Evolutionary conservation across 2,113 vertebrate genomes (phyloP), one percentile per base, ranked within the genome.

Genomic region (Irena cyanogastra): DNA sequence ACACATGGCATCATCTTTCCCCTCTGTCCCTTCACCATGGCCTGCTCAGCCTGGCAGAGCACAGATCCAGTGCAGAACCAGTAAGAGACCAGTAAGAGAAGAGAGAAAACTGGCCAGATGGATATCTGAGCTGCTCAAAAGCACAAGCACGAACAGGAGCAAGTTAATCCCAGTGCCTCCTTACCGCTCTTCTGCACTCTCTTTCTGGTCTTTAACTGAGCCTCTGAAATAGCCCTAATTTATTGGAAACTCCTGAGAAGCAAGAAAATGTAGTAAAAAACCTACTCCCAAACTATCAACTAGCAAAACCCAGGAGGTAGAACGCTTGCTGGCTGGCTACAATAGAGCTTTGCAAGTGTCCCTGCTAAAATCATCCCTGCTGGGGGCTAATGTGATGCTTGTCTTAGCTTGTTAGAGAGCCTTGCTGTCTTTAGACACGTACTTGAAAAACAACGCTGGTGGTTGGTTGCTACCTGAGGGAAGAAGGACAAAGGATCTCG

Each of bases 401-500:
- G 95, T 95, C 94, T 95, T 81, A 80, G 69, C 94, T 95, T 35
- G 15, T 97, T 97, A 97, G 91, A 88, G 90, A 94, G 49, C 47
- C 60, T 81, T 41, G 75, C 70, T 93, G 78, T 95, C 96, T 94
- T 92, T 70, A 94, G 93, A 94, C 60, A 66, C 1, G 26, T 45
- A 37, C 83, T 96, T 94, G 71, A 82, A 91, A 91, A 95, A 88
- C 80, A 95, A 27, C 1, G 4, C 41, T 78, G 44, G 35, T 82
- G 59, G 21, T 35, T 85, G 68, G 30, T 66, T 72, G 41, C 82
- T 93, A 76, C 93, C 60, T 65, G 83, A 95, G 90, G 90, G 89
- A 88, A 95, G 31, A 65, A 63, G 64, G 86, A 83, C 89, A 86
- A 57, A 59, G 45, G 60, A 75, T 42, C 42, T 90, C 3, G 1